Conservation (phyloP, 1,140 invertebrate species). For the Drosophila kikkawai region DNA sequence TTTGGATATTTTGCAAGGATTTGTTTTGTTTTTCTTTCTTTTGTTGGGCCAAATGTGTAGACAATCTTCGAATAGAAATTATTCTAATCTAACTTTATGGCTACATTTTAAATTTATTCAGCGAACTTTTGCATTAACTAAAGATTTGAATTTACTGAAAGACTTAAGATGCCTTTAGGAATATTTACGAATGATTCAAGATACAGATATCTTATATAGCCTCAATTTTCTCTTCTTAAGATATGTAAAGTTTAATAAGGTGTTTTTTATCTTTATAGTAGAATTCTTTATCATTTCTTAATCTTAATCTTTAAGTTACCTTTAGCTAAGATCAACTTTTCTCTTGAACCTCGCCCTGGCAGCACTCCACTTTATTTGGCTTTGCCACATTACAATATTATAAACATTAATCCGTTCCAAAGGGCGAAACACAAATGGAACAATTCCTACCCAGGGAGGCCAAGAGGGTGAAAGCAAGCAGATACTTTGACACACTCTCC, state of each 20-base stretch:
- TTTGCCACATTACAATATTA: slow-evolving; percentile 55
- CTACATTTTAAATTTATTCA: background rate
- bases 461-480: slow-evolving; percentile 7
- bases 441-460: slow-evolving; percentile 33
- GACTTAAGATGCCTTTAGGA: too few species aligned
- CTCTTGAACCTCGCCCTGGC: slow-evolving; percentile 7
- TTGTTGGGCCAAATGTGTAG: slow-evolving; percentile 10
- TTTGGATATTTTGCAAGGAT: slow-evolving; percentile 10
- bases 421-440: slow-evolving; percentile 33
- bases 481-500: slow-evolving; percentile 21
- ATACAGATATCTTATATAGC: too few species aligned
- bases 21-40: slow-evolving; percentile 13
- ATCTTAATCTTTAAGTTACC: too few species aligned
- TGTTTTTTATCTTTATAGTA: too few species aligned
- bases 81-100: too few species aligned
- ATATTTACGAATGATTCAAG: too few species aligned
- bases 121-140: background rate
- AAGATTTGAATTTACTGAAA: background rate
- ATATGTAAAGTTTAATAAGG: too few species aligned
- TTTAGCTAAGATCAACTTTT: background rate
- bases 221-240: too few species aligned
- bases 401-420: slow-evolving; percentile 54
- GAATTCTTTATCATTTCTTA: too few species aligned
- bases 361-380: slow-evolving; percentile 33
- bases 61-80: background rate